A percentile compares a stretch with the other conserved stretches of the same genome.
Evolutionary conservation across 2,113 vertebrate genomes (phyloP).

Genomic region (Albula goreensis): DNA sequence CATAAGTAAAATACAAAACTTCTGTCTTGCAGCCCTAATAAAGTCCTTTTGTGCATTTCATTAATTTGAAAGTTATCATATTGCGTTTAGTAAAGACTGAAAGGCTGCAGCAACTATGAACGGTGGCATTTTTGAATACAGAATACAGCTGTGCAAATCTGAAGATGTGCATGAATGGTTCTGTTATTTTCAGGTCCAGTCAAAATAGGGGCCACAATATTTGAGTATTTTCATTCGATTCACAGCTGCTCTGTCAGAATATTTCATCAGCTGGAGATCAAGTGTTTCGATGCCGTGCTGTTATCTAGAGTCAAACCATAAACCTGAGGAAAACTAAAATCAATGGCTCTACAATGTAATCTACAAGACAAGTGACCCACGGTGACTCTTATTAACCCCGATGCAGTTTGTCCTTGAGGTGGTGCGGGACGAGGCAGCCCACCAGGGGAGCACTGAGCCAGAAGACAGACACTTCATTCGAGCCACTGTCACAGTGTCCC

Average conservation of each 20-base stretch:
- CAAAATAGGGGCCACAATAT: slow-evolving; percentile 5
- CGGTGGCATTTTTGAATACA: too few relatives aligned
- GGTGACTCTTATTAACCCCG: slow-evolving; percentile 29
- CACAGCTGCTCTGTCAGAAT: slow-evolving; percentile 1
- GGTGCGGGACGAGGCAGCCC: not conserved
- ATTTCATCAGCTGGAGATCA: slow-evolving; percentile 16
- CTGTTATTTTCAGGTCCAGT: slow-evolving; percentile 12
- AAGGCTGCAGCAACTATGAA: too few relatives aligned
- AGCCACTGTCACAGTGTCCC: not conserved
- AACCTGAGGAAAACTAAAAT: slow-evolving; percentile 25
- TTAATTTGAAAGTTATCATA: too few relatives aligned
- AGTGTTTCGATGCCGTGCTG: slow-evolving; percentile 20
- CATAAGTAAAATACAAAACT: too few relatives aligned
- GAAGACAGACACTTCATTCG: not conserved
- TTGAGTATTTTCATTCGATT: slow-evolving; percentile 16
- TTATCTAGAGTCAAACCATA: slow-evolving; percentile 16
- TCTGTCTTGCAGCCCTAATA: too few relatives aligned
- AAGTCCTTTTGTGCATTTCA: too few relatives aligned
- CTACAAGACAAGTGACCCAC: slow-evolving; percentile 30
- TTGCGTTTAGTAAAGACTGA: too few relatives aligned
- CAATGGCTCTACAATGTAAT: slow-evolving; percentile 32
- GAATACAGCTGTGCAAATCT: not conserved
- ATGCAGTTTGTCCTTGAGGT: slow-evolving; percentile 24
- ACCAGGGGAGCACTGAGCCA: not conserved
- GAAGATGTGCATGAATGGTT: not conserved